Conservation (phyloP, 2,888 invertebrate genomes). For the Heliconius ethilla region DNA sequence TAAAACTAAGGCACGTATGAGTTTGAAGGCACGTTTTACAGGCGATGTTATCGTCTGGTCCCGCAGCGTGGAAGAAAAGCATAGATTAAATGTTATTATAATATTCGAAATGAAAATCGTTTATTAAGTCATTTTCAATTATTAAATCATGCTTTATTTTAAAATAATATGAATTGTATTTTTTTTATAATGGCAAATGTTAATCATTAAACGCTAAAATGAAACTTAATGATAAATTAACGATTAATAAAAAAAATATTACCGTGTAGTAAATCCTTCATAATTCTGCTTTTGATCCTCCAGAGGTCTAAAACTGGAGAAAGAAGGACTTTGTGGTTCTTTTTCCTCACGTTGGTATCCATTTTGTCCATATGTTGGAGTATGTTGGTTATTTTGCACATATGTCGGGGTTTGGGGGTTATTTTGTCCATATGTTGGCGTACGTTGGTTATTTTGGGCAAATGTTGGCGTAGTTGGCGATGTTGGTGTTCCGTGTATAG, state of each 20-base stretch:
- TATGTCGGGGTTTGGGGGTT: background rate
- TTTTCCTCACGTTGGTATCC: constrained; percentile 59
- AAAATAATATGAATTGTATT: background rate
- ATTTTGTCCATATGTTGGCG: constrained; percentile 34
- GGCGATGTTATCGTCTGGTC: constrained; percentile 59
- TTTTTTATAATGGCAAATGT: constrained; percentile 5
- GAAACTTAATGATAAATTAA: background rate
- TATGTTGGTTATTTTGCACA: background rate
- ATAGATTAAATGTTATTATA: constrained; percentile 41
- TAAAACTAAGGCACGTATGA: constrained; percentile 62
- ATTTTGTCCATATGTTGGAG: constrained; percentile 35
- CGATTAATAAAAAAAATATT: constrained; percentile 51
- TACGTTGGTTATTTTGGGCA: background rate
- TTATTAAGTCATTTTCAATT: constrained; percentile 17
- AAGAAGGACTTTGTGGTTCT: constrained; percentile 64
- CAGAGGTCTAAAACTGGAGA: constrained; percentile 73
- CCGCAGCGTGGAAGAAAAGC: constrained; percentile 71
- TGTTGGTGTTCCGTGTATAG: constrained; percentile 35
- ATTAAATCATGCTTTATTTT: constrained; percentile 7
- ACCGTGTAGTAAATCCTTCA: constrained; percentile 86
- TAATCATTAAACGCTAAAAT: background rate
- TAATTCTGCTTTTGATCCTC: constrained; percentile 80
- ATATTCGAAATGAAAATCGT: constrained; percentile 23
- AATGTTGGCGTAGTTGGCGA: constrained; percentile 23
- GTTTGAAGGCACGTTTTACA: constrained; percentile 63